Percentiles rank a stretch among this genome's conserved stretches.
Conservation (phyloP, 1,140 invertebrate species). For the Bombus confusus region DNA sequence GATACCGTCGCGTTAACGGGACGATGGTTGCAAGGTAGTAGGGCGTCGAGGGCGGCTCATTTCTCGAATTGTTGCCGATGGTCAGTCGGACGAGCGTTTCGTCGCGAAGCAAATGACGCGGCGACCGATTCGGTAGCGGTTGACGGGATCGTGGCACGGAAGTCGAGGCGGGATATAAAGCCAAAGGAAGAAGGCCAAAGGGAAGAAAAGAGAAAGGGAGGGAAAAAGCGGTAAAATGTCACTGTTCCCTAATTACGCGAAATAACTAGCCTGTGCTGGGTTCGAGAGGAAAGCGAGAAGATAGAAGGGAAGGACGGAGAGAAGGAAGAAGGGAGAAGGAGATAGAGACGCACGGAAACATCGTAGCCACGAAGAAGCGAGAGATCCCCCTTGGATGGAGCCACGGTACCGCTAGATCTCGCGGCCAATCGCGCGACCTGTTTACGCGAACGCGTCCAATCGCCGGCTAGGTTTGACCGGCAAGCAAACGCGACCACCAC, state of each 20-base stretch:
- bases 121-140: background rate
- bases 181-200: background rate
- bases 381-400: conserved; percentile 60
- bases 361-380: conserved; percentile 52
- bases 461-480: conserved; percentile 63
- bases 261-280: conserved; percentile 63
- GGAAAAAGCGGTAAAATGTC: conserved; percentile 75
- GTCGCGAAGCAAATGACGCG: background rate
- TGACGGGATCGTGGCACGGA: background rate
- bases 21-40: background rate
- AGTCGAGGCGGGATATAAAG: background rate
- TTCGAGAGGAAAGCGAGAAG: conserved; percentile 34
- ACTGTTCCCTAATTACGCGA: conserved; percentile 75
- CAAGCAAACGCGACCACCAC: conserved; percentile 67
- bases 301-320: conserved; percentile 7
- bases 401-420: conserved; percentile 76
- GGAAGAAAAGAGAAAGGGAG: conserved; percentile 30
- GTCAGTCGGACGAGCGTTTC: background rate
- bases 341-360: conserved; percentile 66
- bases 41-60: background rate
- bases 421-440: conserved; percentile 61
- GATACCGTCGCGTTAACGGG: no score
- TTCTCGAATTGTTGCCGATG: conserved; percentile 7
- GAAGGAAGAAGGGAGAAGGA: conserved; percentile 19
- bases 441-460: conserved; percentile 73